A percentile compares a stretch with the other conserved stretches of the same genome.
Evolutionary conservation across 2,888 invertebrate genomes (phyloP).

Genomic region (Epistrophe grossulariae): DNA sequence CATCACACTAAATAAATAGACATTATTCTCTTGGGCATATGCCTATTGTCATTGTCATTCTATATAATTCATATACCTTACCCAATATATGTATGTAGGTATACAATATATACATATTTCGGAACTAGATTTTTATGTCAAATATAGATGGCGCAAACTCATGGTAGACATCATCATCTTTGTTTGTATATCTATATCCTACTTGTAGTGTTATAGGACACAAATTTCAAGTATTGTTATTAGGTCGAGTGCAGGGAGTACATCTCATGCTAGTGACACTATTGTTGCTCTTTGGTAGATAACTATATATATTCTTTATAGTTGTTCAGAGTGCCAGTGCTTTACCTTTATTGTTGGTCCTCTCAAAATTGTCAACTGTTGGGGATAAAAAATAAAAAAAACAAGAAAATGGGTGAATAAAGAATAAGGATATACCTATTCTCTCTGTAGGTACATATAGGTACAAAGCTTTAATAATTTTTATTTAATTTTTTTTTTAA

Average conservation of each 20-base stretch:
- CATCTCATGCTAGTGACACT: not conserved
- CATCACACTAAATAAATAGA: not conserved
- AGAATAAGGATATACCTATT: not conserved
- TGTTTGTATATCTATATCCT: not conserved
- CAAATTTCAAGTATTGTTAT: not conserved
- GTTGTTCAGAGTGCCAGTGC: not conserved
- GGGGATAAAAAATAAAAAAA: not conserved
- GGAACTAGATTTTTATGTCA: not conserved
- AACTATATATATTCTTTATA: not conserved
- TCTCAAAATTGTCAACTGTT: not conserved
- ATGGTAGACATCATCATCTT: not conserved
- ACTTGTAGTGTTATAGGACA: not conserved
- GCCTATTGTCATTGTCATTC: not conserved
- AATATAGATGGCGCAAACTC: not conserved
- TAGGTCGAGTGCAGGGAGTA: slow-evolving; percentile 1
- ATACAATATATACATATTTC: no score
- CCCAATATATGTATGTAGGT: no score
- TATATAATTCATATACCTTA: not conserved
- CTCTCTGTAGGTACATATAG: no score
- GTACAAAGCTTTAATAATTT: no score
- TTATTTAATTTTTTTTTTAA: no score
- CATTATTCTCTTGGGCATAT: not conserved
- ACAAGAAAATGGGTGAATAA: not conserved
- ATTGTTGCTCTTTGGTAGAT: not conserved
- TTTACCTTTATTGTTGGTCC: not conserved